Percentiles rank a stretch among this genome's conserved stretches.
phyloP scores from a whole-genome alignment of 2,113 vertebrate species.

The Thinocorus orbignyianus region DNA sequence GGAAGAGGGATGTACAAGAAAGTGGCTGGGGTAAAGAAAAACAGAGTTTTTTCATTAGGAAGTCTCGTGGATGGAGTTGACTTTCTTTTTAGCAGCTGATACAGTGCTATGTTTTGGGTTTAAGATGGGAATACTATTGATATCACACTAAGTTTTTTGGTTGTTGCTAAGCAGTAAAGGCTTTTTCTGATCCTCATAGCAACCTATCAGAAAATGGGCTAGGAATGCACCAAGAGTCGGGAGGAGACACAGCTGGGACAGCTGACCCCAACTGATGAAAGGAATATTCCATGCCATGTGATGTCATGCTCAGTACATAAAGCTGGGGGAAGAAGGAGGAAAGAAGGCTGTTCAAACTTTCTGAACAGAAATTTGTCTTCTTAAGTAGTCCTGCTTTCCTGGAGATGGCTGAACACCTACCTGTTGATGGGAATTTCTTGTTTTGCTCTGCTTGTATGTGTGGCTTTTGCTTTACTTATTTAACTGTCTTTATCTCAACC shows the following conservation, averaged over 20 bases:
- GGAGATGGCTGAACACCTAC: neutral
- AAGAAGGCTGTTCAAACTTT: too few relatives aligned
- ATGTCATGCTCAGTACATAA: neutral
- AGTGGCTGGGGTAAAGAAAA: neutral
- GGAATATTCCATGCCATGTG: neutral
- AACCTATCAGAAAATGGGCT: neutral
- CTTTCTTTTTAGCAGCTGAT: neutral
- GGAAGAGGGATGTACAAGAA: neutral
- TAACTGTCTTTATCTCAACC: neutral
- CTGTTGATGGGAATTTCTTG: neutral
- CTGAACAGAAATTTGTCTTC: too few relatives aligned
- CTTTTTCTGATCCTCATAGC: neutral
- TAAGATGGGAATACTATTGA: neutral
- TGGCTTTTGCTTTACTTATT: neutral
- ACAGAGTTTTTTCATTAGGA: neutral
- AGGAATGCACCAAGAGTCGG: neutral
- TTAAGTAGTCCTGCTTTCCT: neutral
- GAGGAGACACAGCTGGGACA: neutral
- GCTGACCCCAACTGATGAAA: neutral
- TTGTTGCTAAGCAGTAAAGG: neutral
- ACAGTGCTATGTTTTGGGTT: neutral
- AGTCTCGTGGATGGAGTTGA: neutral
- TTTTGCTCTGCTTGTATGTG: neutral
- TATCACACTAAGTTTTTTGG: neutral
- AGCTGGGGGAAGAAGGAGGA: neutral